Evolutionary conservation across 2,797 vertebrate species (phyloP).

Genomic region (Etheostoma perlongum): DNA sequence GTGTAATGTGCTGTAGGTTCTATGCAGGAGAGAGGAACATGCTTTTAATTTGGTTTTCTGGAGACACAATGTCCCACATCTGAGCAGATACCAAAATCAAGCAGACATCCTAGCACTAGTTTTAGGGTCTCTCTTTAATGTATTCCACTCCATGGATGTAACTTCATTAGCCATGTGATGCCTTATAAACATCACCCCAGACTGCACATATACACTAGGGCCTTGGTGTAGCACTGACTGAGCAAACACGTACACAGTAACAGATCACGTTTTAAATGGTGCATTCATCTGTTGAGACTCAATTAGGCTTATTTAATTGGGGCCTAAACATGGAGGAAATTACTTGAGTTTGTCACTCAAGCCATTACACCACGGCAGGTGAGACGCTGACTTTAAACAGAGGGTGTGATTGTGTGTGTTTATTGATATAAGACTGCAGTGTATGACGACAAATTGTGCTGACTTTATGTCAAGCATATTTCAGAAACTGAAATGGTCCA

Average conservation of each 20-base stretch:
- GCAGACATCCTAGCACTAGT: conserved; percentile 12
- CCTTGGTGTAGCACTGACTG: conserved; percentile 30
- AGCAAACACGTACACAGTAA: conserved; percentile 64
- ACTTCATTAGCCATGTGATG: conserved; percentile 50
- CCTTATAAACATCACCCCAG: conserved; percentile 43
- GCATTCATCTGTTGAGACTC: conserved; percentile 61
- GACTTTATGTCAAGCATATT: conserved; percentile 44
- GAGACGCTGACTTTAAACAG: conserved; percentile 19
- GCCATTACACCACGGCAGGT: conserved; percentile 49
- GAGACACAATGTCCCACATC: conserved; percentile 5
- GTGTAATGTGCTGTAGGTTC: not conserved
- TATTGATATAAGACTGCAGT: conserved; percentile 8
- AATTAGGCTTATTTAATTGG: conserved; percentile 78
- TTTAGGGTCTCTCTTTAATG: conserved; percentile 39
- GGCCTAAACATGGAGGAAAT: conserved; percentile 61
- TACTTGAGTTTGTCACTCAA: conserved; percentile 65
- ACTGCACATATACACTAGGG: conserved; percentile 17
- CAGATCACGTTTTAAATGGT: conserved; percentile 63
- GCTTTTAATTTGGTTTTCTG: conserved; percentile 17
- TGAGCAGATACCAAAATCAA: conserved; percentile 27
- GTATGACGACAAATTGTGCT: conserved; percentile 11
- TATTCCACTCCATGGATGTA: conserved; percentile 43
- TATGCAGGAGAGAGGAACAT: conserved; percentile 10
- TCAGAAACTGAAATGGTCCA: conserved; percentile 30
- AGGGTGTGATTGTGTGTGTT: conserved; percentile 4